A percentile compares a stretch with the other conserved stretches of the same genome.
Conservation (phyloP, 2,113 vertebrate species). For the Pithys albifrons region DNA sequence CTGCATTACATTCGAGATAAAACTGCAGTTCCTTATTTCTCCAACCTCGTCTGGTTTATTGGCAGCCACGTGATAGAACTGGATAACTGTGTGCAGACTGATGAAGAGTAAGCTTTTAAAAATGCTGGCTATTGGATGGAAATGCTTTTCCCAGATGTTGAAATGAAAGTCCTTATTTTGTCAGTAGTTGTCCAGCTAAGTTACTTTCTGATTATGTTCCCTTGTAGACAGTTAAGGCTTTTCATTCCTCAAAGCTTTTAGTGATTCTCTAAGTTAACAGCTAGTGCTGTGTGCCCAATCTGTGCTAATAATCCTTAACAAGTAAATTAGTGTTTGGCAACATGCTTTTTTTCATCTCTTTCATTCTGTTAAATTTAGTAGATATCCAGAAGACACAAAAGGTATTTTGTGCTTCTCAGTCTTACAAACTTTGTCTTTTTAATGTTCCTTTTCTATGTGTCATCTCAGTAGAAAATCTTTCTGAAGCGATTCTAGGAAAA, state of each 20-base stretch:
- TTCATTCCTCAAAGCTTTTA: background rate
- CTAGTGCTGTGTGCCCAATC: background rate
- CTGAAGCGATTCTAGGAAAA: background rate
- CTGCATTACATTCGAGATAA: conserved; percentile 98
- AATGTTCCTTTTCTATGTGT: background rate
- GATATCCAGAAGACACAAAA: background rate
- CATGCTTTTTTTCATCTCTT: background rate
- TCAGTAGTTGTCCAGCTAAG: background rate
- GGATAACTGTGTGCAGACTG: conserved; percentile 97
- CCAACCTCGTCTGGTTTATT: conserved; percentile 99
- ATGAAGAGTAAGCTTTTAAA: conserved; percentile 90
- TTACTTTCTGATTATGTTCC: background rate
- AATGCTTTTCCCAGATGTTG: background rate
- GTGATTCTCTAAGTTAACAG: background rate
- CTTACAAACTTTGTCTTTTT: background rate
- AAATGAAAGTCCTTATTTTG: background rate
- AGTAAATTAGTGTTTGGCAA: background rate
- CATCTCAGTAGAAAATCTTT: background rate
- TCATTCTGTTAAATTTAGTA: background rate
- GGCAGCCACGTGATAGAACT: conserved; percentile 97
- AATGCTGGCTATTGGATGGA: background rate
- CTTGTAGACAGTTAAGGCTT: background rate
- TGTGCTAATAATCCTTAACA: background rate
- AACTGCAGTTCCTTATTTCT: conserved; percentile 97
- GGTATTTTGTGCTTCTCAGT: background rate